A percentile compares a stretch with the other conserved stretches of the same genome.
These are phyloP conservation scores for Calameuta idolon DNA, from an alignment of 2,888 invertebrate genomes.

Conservation along the genomic window DNA sequence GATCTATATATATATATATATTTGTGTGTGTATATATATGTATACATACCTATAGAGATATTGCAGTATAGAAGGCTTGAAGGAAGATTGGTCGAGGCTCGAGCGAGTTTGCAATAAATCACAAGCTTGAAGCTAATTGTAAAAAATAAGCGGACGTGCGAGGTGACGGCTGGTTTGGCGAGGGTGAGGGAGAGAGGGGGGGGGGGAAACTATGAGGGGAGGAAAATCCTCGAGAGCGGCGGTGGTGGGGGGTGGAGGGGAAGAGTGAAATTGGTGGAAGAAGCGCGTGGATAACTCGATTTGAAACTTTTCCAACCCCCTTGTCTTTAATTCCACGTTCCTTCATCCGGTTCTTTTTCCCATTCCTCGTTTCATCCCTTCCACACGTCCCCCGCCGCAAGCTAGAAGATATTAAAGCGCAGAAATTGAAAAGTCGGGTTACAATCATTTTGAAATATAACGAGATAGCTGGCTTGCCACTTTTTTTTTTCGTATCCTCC, in stretches of 20 bases:
- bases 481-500: neutral
- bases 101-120: constrained; percentile 6
- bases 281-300: constrained; percentile 8
- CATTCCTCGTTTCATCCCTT: neutral
- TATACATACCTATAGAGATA: no score
- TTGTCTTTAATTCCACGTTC: constrained; percentile 6
- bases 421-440: neutral
- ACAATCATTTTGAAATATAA: neutral
- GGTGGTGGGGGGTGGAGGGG: no score
- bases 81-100: neutral
- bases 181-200: no score
- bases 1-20: neutral
- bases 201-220: neutral
- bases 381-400: neutral
- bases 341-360: neutral
- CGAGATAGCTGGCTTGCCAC: neutral
- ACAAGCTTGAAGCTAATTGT: neutral
- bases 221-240: neutral
- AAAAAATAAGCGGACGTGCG: constrained; percentile 1
- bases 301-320: constrained; percentile 2
- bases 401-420: constrained; percentile 1
- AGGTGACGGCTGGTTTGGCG: neutral
- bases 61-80: neutral
- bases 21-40: no score
- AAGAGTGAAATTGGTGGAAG: neutral